Base-by-base conservation (phyloP, 2,888 invertebrate species). In the Baronia brevicornis region DNA sequence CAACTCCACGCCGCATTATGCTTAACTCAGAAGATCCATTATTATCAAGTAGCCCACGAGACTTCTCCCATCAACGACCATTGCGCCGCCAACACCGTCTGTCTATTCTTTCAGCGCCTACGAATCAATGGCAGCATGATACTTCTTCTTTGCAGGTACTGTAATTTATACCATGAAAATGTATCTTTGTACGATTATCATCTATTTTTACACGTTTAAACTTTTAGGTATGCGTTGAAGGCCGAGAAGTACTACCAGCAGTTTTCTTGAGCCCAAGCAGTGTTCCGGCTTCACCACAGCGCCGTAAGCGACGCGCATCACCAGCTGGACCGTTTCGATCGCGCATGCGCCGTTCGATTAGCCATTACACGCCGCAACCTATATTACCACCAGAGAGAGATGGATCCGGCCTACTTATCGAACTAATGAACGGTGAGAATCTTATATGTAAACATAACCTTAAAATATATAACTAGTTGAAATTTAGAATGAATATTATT, bases 361-460 rank as follows among this genome's bases (percentile, higher is more conserved):
- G 62, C 3, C 87, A 88, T 38, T 98, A 94, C 71, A 98, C 97
- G 0, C 97, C 98, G 6, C 93, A 95, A 13, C 98, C 98, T 0
- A 94, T 98, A 59, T 82, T 98, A 32, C 95, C 96, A 60, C 98
- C 98, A 0, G 92, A 95, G 38, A 87, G 98, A 42, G 90, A 91
- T 44, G 96, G 96, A 1, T 88, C 93, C 0, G 98, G 98, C 0
- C 85, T 98, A 2, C 96, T 91, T 60, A 88, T 89, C 54, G 85
- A 86, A 42, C 65, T 82, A 6, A 55, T 51, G 17, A 55, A 67
- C 48, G 78, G 80, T 79, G 51, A 46, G 38, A 36, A 7, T 12
- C 5, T 9, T 11, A 5, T 6, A 2, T 21, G 10, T 25, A 13
- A 14, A 7, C 4, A 25, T 12, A 6, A 12, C 18, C 33, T 21